Conservation (phyloP, 2,888 invertebrate species). For the Monochamus alternatus region DNA sequence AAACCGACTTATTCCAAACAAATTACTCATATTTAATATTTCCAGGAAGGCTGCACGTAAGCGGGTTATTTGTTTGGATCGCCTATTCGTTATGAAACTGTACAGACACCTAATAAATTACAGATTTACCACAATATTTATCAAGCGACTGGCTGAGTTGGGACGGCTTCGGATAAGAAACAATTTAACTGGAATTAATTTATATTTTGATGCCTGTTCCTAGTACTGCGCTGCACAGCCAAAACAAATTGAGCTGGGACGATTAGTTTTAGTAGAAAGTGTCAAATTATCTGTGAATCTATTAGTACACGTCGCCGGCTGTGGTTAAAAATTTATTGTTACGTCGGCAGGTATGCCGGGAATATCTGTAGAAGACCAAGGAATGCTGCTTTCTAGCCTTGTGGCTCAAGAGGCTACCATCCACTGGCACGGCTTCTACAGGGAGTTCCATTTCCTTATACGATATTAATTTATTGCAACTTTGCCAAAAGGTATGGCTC, state of each 20-base stretch:
- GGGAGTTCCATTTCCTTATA: no score
- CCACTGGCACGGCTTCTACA: background rate
- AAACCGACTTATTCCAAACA: constrained; percentile 12
- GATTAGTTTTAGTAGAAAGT: constrained; percentile 41
- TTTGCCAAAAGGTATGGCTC: no score
- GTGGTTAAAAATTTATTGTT: constrained; percentile 34
- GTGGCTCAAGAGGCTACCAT: background rate
- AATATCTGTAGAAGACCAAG: background rate
- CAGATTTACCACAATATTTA: constrained; percentile 47
- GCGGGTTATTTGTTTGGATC: background rate
- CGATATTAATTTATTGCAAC: no score
- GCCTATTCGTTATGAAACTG: constrained; percentile 22
- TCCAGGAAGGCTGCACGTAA: constrained; percentile 14
- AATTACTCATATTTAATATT: constrained; percentile 22
- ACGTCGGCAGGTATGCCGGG: constrained; percentile 33
- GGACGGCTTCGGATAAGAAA: constrained; percentile 36
- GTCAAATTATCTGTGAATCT: constrained; percentile 46
- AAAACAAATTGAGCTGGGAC: constrained; percentile 43
- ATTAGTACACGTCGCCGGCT: constrained; percentile 42
- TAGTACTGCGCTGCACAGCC: constrained; percentile 35
- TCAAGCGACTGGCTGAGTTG: constrained; percentile 38
- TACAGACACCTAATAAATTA: constrained; percentile 42
- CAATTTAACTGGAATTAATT: constrained; percentile 48
- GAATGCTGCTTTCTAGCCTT: background rate
- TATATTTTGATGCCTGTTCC: constrained; percentile 44